A percentile compares a stretch with the other conserved stretches of the same genome.
Evolutionary conservation across 2,113 vertebrate species (phyloP).

Genomic region (Perca flavescens): DNA sequence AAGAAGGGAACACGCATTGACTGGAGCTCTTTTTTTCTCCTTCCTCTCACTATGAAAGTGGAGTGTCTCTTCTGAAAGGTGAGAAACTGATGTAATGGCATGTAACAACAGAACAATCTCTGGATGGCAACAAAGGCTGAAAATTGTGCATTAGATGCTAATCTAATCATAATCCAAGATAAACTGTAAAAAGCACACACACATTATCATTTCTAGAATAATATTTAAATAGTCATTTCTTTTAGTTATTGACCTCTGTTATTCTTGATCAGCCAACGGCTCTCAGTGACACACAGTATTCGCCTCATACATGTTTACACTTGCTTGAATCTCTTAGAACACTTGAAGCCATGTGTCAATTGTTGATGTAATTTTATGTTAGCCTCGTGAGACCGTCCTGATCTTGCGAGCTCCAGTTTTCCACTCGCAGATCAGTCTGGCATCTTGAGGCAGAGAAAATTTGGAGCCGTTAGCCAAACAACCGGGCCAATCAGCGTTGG

Average conservation of each 20-base stretch:
- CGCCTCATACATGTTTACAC: background rate
- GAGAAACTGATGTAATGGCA: slow-evolving; percentile 52
- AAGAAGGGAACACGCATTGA: slow-evolving; percentile 11
- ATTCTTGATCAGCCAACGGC: too few relatives aligned
- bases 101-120: slow-evolving; percentile 31
- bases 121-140: slow-evolving; percentile 27
- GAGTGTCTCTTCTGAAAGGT: slow-evolving; percentile 8
- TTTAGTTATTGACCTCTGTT: background rate
- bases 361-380: background rate
- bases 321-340: background rate
- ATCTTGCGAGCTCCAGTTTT: too few relatives aligned
- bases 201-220: background rate
- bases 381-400: too few relatives aligned
- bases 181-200: background rate
- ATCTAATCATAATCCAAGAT: background rate
- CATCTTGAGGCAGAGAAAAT: too few relatives aligned
- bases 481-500: too few relatives aligned
- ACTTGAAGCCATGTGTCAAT: background rate
- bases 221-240: background rate
- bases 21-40: background rate
- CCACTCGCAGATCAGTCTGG: too few relatives aligned
- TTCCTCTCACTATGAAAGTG: slow-evolving; percentile 8
- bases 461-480: too few relatives aligned
- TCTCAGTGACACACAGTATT: background rate
- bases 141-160: background rate